Percentiles rank a stretch among this genome's conserved stretches.
phyloP scores from a whole-genome alignment of 2,797 vertebrate genomes.

The Gastrophryne carolinensis region DNA sequence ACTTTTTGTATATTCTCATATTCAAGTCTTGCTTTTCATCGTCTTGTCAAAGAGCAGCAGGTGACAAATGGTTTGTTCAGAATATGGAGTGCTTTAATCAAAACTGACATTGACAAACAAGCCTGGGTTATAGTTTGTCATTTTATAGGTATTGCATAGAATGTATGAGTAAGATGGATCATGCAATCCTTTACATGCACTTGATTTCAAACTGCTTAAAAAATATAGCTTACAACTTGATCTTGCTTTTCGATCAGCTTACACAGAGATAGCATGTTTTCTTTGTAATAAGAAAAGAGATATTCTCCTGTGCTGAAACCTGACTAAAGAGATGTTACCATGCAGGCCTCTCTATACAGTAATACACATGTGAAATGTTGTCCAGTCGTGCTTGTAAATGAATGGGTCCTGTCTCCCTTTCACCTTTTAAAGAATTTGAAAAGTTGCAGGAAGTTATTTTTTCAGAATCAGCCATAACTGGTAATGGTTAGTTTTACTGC shows the following conservation, averaged over 20 bases:
- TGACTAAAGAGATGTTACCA: no score
- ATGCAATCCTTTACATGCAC: not conserved
- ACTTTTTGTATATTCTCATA: not conserved
- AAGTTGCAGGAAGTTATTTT: no score
- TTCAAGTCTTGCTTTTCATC: not conserved
- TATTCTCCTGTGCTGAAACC: no score
- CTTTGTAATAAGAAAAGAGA: not conserved
- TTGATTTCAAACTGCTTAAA: not conserved
- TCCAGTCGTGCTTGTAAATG: no score
- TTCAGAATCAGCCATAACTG: no score
- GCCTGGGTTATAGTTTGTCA: not conserved
- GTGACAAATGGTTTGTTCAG: constrained; percentile 4
- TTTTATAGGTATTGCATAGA: constrained; percentile 1
- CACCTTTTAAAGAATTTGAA: no score
- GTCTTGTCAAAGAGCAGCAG: not conserved
- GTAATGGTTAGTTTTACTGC: no score
- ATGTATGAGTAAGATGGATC: not conserved
- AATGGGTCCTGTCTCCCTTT: no score
- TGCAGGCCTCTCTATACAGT: no score
- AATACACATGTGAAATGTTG: no score
- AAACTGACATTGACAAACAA: constrained; percentile 6
- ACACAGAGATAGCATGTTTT: not conserved
- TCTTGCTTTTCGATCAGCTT: not conserved
- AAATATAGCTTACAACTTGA: not conserved
- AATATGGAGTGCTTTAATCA: constrained; percentile 1